Evolutionary conservation across 2,888 invertebrate genomes (phyloP).

Genomic region (Odontomyia ornata): DNA sequence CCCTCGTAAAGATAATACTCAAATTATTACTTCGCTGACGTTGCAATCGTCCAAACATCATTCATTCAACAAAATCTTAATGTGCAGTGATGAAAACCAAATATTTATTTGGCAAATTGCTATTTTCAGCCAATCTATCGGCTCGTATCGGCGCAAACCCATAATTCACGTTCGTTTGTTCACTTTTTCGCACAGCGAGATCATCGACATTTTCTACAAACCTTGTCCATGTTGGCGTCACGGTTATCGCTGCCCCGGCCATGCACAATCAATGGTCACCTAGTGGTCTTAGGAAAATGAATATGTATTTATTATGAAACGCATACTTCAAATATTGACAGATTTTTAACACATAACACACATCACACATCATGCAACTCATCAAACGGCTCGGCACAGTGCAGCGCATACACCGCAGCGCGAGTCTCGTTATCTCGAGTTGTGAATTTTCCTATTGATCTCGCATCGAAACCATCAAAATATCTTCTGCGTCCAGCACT

Average conservation of each 20-base stretch:
- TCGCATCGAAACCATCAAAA: background rate
- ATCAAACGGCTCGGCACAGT: background rate
- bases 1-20: too few relatives aligned
- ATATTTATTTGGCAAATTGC: constrained; percentile 7
- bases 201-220: constrained; percentile 16
- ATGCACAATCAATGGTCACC: constrained; percentile 19
- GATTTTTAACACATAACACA: constrained; percentile 28
- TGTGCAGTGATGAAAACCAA: constrained; percentile 1
- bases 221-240: background rate
- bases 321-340: constrained; percentile 41
- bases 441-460: too few relatives aligned
- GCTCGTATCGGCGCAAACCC: background rate
- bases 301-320: constrained; percentile 26
- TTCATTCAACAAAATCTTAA: background rate
- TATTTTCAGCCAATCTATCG: constrained; percentile 8
- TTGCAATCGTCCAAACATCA: background rate
- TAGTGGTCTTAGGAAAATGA: constrained; percentile 22
- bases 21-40: background rate
- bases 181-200: constrained; percentile 6
- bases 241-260: background rate
- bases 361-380: constrained; percentile 15
- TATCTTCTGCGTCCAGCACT: background rate
- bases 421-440: background rate
- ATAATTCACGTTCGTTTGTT: background rate
- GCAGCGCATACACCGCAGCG: too few relatives aligned